Evolutionary conservation across 1,140 invertebrate genomes (phyloP), one percentile per base, ranked within the genome.

Genomic region (Scaptomyza graminum): DNA sequence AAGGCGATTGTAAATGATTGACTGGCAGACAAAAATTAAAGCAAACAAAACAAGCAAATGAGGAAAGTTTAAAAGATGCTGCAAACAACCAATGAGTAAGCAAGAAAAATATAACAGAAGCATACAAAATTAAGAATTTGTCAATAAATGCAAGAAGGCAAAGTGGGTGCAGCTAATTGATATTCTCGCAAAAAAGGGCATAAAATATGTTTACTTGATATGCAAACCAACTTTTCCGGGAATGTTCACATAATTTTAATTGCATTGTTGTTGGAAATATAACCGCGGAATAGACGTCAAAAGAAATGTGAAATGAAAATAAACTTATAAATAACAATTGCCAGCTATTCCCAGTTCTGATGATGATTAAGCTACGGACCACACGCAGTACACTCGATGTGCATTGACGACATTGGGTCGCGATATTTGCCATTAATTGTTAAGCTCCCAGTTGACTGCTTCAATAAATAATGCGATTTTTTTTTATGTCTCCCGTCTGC

Each of bases 361-460:
- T 43, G 51, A 34, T 72, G 57, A 34, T 60, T 55, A 54, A 44
- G 18, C 39, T 44, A 13, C 12, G 51, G 39, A 34, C 18, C 13
- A 71, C 67, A 31, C 41, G 67, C 18, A 67, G 72, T 75, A 75
- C 71, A 25, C 60, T 22, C 67, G 52, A 63, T 69, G 55, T 50
- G 44, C 73, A 67, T 83, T 88, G 83, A 88, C 83, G 83, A 89
- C 84, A 89, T 88, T 89, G 76, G 55, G 54, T 61, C 73, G 70
- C 77, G 67, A 81, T 59, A 77, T 89, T 88, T 89, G 79, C 84
- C 88, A 88, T 88, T 84, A 88, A 89, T 88, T 79, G 60, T 74
- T 71, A 68, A 79, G 77, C 59, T 56, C 12, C 13, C 39, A 28
- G 55, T 37, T 43, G 43, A 43, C 57, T 61, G 39, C 54, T 74